phyloP scores from a whole-genome alignment of 1,140 invertebrate species.

The Helicoverpa zea region DNA sequence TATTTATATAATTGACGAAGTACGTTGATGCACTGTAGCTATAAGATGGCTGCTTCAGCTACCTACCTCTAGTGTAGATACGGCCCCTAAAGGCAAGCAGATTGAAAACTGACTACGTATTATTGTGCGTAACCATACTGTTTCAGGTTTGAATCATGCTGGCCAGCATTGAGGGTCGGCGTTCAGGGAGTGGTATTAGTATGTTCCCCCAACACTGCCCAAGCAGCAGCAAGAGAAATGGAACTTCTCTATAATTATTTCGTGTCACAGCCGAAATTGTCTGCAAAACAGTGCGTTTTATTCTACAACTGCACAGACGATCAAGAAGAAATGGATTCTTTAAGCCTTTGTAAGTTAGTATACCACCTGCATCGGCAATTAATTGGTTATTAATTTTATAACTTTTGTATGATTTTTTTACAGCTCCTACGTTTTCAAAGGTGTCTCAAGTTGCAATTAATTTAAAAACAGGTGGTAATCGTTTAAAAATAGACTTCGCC shows the following conservation, averaged over 20 bases:
- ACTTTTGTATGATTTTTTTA: constrained; percentile 58
- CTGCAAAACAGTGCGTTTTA: constrained; percentile 88
- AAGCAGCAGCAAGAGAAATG: constrained; percentile 88
- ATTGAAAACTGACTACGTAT: background rate
- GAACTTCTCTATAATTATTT: constrained; percentile 92
- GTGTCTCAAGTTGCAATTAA: constrained; percentile 89
- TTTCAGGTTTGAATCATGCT: constrained; percentile 91
- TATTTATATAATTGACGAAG: background rate
- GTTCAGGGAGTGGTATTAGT: constrained; percentile 92
- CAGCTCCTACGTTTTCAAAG: constrained; percentile 89
- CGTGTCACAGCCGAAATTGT: constrained; percentile 88
- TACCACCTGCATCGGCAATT: background rate
- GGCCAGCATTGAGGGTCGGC: constrained; percentile 92
- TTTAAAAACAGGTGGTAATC: constrained; percentile 89
- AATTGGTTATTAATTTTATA: background rate
- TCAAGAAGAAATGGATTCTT: constrained; percentile 75
- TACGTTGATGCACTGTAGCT: background rate
- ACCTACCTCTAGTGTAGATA: background rate
- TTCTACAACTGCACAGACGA: constrained; percentile 87
- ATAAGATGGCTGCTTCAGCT: background rate
- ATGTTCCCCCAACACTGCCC: constrained; percentile 88
- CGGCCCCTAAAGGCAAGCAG: background rate
- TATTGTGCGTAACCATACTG: background rate
- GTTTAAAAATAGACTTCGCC: constrained; percentile 89
- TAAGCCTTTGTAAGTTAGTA: constrained; percentile 79